phyloP scores from a whole-genome alignment of 2,797 vertebrate genomes.

The Sebastes variabilis region DNA sequence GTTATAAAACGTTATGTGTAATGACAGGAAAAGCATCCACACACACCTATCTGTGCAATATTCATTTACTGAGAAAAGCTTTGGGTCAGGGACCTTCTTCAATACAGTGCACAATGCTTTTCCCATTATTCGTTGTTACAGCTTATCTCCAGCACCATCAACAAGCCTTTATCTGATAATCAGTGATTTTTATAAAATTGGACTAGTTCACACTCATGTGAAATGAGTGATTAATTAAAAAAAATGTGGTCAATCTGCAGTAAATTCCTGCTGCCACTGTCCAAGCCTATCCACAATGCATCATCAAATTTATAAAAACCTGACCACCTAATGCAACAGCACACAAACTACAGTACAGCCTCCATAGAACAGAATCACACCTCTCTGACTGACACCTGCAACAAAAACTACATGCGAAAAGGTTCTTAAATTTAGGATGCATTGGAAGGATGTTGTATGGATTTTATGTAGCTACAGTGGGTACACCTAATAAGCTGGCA shows the following conservation, averaged over 20 bases:
- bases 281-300: not conserved
- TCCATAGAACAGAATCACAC: not conserved
- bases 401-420: not conserved
- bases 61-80: not conserved
- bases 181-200: constrained; percentile 4
- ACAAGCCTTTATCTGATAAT: constrained; percentile 4
- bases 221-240: constrained; percentile 14
- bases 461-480: not conserved
- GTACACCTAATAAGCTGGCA: not conserved
- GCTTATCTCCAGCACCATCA: not conserved
- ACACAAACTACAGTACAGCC: not conserved
- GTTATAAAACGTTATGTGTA: not conserved
- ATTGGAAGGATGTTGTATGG: not conserved
- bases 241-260: constrained; percentile 3
- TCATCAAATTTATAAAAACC: not conserved
- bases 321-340: not conserved
- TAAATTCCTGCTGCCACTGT: not conserved
- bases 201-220: not conserved
- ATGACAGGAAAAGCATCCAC: not conserved
- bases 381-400: not conserved
- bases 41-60: not conserved
- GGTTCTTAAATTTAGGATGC: not conserved
- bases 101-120: not conserved
- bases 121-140: not conserved
- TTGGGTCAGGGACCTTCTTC: not conserved